Percentiles rank a stretch among this genome's conserved stretches.
These are phyloP conservation scores for Limonius californicus DNA, from an alignment of 1,140 invertebrate species.

Conservation along the genomic window DNA sequence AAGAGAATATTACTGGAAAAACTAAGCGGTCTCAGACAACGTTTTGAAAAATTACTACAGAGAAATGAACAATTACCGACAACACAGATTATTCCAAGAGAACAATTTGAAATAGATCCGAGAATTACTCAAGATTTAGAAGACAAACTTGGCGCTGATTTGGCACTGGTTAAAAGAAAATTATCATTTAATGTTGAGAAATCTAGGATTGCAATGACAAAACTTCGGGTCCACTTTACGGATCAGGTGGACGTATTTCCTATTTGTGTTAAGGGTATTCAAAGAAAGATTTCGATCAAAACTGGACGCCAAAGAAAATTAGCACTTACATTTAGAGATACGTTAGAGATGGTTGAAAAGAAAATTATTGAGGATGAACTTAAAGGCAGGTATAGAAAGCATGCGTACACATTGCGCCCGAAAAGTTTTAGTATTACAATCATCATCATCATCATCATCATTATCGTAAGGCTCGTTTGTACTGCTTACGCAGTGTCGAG, in stretches of 20 bases:
- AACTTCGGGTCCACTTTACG: slow-evolving; percentile 69
- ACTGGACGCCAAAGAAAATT: slow-evolving; percentile 61
- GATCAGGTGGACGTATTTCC: slow-evolving; percentile 61
- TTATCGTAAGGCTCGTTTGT: too few species aligned
- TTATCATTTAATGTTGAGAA: slow-evolving; percentile 63
- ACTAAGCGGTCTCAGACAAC: slow-evolving; percentile 26
- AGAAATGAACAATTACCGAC: slow-evolving; percentile 58
- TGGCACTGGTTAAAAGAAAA: slow-evolving; percentile 53
- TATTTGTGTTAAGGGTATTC: slow-evolving; percentile 57
- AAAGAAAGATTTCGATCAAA: slow-evolving; percentile 50
- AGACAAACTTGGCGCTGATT: slow-evolving; percentile 54
- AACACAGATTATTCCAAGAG: slow-evolving; percentile 51
- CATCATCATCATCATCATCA: too few species aligned
- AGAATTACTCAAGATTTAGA: slow-evolving; percentile 61
- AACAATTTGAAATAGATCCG: slow-evolving; percentile 61
- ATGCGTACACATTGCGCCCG: too few species aligned
- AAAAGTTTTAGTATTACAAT: too few species aligned
- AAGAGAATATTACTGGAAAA: slow-evolving; percentile 43
- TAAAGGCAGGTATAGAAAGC: slow-evolving; percentile 49
- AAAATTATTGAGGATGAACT: slow-evolving; percentile 53
- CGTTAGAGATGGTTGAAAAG: slow-evolving; percentile 53
- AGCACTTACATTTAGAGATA: slow-evolving; percentile 53
- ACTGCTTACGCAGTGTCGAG: too few species aligned
- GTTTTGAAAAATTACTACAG: slow-evolving; percentile 32
- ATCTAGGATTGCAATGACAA: slow-evolving; percentile 63